These are phyloP conservation scores for Colinus virginianus DNA, from an alignment of 2,113 vertebrate species.

Conservation along the genomic window DNA sequence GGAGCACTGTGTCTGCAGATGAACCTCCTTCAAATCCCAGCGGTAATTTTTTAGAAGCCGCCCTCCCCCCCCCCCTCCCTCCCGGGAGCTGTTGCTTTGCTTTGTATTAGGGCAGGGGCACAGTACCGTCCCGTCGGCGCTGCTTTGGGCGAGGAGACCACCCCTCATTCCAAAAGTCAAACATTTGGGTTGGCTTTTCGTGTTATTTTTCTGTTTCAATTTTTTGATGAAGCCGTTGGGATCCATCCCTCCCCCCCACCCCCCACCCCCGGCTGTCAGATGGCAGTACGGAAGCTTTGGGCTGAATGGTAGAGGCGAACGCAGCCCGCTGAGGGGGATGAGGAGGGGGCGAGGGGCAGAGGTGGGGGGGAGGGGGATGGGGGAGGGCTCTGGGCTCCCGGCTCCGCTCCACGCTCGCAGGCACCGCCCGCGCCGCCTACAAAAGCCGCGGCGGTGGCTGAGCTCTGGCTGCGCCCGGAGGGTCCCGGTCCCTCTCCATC, in stretches of 20 bases:
- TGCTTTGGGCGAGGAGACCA: not conserved
- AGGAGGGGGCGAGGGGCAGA: not conserved
- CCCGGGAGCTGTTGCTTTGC: not conserved
- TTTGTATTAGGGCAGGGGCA: not conserved
- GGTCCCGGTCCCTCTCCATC: too few relatives aligned
- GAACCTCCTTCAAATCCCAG: not conserved
- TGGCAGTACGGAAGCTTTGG: not conserved
- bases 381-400: constrained; percentile 1
- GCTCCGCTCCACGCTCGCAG: constrained; percentile 18
- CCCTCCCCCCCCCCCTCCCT: too few relatives aligned
- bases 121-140: fast-evolving
- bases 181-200: not conserved
- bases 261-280: fast-evolving
- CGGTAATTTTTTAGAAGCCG: not conserved
- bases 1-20: not conserved
- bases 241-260: not conserved
- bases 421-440: constrained; percentile 9
- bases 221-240: not conserved
- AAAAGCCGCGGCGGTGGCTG: not conserved
- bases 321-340: not conserved
- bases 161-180: not conserved
- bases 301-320: not conserved
- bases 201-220: too few relatives aligned
- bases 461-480: not conserved
- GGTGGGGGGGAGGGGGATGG: not conserved